Percentiles rank a stretch among this genome's conserved stretches.
phyloP scores from a whole-genome alignment of 2,797 vertebrate genomes.

The Lophius americanus region DNA sequence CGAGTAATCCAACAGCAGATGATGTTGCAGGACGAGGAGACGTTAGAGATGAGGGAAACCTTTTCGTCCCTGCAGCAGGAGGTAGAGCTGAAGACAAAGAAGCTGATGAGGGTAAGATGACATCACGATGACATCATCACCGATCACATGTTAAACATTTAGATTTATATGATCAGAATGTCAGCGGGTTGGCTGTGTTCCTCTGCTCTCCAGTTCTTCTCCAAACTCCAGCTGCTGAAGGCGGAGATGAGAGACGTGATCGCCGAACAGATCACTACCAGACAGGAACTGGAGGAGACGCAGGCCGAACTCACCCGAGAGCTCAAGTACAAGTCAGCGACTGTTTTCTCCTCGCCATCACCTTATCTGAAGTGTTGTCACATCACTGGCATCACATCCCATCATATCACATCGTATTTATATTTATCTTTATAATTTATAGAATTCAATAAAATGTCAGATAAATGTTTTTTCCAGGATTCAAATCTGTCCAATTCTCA shows the following conservation, averaged over 20 bases:
- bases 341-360: not conserved
- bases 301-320: conserved; percentile 96
- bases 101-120: conserved; percentile 91
- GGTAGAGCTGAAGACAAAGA: conserved; percentile 97
- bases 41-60: conserved; percentile 92
- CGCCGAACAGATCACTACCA: conserved; percentile 90
- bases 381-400: too few species aligned
- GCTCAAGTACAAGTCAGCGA: conserved; percentile 95
- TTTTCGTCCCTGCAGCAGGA: conserved; percentile 96
- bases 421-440: too few species aligned
- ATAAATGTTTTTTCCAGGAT: too few species aligned
- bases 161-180: too few species aligned
- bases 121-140: not conserved
- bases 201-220: conserved; percentile 83
- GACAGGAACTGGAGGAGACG: conserved; percentile 96
- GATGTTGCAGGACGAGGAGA: conserved; percentile 93
- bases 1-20: conserved; percentile 95
- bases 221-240: conserved; percentile 93
- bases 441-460: too few species aligned
- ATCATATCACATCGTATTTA: too few species aligned
- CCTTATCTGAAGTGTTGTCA: not conserved
- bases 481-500: too few species aligned
- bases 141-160: too few species aligned
- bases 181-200: not conserved
- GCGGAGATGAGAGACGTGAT: conserved; percentile 92